Percentiles rank a stretch among this genome's conserved stretches.
Evolutionary conservation across 2,888 invertebrate genomes (phyloP).

Genomic region (Drosophila imparisetae): DNA sequence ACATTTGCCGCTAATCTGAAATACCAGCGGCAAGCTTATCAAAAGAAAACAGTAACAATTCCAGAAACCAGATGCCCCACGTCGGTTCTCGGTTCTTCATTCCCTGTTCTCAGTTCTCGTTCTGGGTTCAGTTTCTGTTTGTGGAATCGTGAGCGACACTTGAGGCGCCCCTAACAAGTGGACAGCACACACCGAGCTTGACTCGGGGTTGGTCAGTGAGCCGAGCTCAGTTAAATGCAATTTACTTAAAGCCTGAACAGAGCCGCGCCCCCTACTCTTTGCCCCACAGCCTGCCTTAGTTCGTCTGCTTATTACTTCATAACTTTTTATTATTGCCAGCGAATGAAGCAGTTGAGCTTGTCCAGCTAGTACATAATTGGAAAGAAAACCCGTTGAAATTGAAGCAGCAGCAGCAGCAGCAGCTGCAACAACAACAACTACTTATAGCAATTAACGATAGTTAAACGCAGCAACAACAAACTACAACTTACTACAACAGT

Average conservation of each 20-base stretch:
- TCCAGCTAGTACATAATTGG: constrained; percentile 60
- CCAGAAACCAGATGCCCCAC: constrained; percentile 22
- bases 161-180: constrained; percentile 41
- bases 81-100: background rate
- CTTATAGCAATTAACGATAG: constrained; percentile 66
- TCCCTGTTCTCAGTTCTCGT: background rate
- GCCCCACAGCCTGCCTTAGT: background rate
- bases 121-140: constrained; percentile 20
- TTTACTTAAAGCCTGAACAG: constrained; percentile 55
- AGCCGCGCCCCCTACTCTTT: background rate
- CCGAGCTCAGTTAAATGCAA: constrained; percentile 54
- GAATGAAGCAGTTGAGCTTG: constrained; percentile 71
- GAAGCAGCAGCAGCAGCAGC: constrained; percentile 34
- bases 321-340: constrained; percentile 70
- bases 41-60: constrained; percentile 18
- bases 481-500: constrained; percentile 20
- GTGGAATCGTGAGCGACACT: constrained; percentile 43
- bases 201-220: constrained; percentile 6
- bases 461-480: constrained; percentile 40
- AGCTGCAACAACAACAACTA: constrained; percentile 17
- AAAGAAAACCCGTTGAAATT: constrained; percentile 70
- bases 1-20: background rate
- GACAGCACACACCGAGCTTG: constrained; percentile 8
- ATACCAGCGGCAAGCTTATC: background rate
- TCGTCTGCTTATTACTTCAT: constrained; percentile 64